Base-by-base conservation (phyloP, 2,888 invertebrate genomes). In the Volucella inanis region DNA sequence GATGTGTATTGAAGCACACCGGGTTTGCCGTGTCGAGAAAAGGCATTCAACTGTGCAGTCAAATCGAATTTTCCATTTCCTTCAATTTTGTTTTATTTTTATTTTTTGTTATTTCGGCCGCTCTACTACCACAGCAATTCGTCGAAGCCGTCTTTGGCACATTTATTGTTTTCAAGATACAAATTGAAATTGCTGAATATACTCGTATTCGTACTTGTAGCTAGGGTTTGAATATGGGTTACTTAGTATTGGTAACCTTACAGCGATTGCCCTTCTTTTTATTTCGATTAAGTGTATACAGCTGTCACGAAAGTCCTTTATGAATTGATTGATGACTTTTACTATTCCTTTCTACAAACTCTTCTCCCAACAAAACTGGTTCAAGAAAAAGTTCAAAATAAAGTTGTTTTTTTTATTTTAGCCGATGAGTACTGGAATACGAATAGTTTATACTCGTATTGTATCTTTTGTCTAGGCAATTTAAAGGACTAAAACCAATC, bases 251-350 rank as follows among this genome's bases (percentile, higher is more conserved):
- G 31, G 31, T 31, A 31, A 31, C 31, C 57, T 14, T 43, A 61
- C 64, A 64, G 52, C 71, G 61, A 71, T 80, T 84, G 79, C 83
- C 77, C 75, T 77, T 76, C 55, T 76, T 81, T 81, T 62, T 57
- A 57, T 71, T 70, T 55, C 45, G 76, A 72, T 76, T 72, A 75
- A 84, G 70, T 76, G 72, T 79, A 57, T 71, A 70, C 54, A 65
- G 62, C 86, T 85, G 79, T 87, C 85, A 77, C 81, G 74, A 85
- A 78, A 74, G 84, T 87, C 76, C 76, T 84, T 80, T 84, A 76
- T 80, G 72, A 87, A 72, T 67, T 87, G 83, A 76, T 87, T 87
- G 75, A 87, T 87, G 75, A 74, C 12, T 72, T 62, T 75, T 70
- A 31, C 31, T 31, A 31, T 31, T 10, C 22, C 49, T 62, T 55